Evolutionary conservation across 53 echinoderm and acorn worm genomes (phyloP).

Genomic region (Actinopyga echinites): DNA sequence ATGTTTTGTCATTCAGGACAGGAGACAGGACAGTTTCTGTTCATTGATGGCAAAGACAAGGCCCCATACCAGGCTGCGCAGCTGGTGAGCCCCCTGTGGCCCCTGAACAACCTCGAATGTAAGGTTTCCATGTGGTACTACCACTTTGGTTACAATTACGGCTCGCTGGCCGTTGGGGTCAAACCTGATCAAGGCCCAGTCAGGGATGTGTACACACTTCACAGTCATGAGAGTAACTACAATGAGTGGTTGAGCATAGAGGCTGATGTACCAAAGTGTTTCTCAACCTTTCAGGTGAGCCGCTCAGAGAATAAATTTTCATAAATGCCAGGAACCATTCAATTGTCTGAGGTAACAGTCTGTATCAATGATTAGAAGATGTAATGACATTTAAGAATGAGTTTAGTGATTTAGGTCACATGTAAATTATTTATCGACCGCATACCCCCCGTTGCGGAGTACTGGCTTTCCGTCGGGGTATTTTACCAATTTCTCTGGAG

Average conservation of each 20-base stretch:
- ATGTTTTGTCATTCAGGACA: no score
- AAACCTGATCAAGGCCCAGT: background rate
- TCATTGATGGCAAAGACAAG: background rate
- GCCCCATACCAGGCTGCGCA: background rate
- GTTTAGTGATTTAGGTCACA: no score
- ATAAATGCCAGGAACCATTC: no score
- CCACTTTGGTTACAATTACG: background rate
- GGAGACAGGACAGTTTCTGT: background rate
- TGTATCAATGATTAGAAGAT: no score
- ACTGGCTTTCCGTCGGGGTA: no score
- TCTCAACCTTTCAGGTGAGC: background rate
- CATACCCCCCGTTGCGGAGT: no score
- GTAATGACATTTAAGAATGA: no score
- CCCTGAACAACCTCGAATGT: background rate
- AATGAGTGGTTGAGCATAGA: background rate
- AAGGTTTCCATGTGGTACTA: constrained; percentile 6
- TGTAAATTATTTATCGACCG: no score
- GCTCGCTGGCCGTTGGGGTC: background rate
- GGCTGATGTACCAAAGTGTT: background rate
- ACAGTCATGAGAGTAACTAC: background rate
- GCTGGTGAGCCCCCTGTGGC: background rate
- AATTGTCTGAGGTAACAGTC: no score
- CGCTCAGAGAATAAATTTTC: no score
- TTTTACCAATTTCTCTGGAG: no score
- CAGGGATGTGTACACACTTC: background rate